Conservation (phyloP, 2,113 vertebrate genomes). For the Phrynosoma blainvillii region DNA sequence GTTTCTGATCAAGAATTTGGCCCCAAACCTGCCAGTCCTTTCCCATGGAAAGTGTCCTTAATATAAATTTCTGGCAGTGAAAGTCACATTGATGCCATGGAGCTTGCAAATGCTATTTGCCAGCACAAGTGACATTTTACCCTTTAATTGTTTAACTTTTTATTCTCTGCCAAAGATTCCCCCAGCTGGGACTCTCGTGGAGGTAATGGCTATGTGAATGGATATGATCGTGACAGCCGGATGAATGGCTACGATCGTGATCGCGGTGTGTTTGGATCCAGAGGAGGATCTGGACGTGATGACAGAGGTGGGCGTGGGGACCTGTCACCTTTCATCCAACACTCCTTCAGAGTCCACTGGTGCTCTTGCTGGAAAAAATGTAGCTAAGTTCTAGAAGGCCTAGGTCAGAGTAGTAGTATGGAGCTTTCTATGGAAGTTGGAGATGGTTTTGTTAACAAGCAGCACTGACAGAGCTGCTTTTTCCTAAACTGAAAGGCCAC, state of each 20-base stretch:
- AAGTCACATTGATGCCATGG: conserved; percentile 24
- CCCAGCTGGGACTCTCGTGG: conserved; percentile 74
- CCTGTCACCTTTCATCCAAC: conserved; percentile 22
- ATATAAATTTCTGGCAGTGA: conserved; percentile 2
- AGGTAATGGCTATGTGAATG: conserved; percentile 85
- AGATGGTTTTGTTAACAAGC: neutral
- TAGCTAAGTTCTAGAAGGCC: neutral
- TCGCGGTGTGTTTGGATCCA: conserved; percentile 68
- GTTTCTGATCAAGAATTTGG: neutral
- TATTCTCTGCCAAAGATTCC: conserved; percentile 68
- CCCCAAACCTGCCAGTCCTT: neutral
- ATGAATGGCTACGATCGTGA: conserved; percentile 76
- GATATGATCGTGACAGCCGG: conserved; percentile 78
- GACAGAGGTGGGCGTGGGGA: conserved; percentile 77
- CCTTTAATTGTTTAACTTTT: conserved; percentile 27
- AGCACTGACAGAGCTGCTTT: neutral
- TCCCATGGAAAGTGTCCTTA: neutral
- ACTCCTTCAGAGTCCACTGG: neutral
- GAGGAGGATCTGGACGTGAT: conserved; percentile 76
- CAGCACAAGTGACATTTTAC: neutral
- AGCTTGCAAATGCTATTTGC: conserved; percentile 8
- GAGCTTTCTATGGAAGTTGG: conserved; percentile 13
- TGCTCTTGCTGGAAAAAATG: neutral
- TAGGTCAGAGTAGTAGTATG: neutral
- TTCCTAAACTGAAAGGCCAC: neutral